Base-by-base conservation (phyloP, 1,140 invertebrate species). In the Druon quercuslanigerum region DNA sequence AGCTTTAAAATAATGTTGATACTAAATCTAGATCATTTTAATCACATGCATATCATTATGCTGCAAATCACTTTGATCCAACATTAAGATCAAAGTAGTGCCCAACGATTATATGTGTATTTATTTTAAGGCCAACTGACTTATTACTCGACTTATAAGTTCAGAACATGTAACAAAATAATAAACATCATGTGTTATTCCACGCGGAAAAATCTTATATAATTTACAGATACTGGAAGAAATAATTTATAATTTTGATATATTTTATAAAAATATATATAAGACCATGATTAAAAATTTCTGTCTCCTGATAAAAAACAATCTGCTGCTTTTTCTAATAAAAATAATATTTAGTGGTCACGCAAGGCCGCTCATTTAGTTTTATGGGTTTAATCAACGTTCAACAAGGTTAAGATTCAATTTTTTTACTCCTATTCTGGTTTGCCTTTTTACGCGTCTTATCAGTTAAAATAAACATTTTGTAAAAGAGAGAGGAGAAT, bases 371-470 rank as follows among this genome's bases (percentile, higher is more conserved):
- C 11, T 20, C 9, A 57, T 57, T 25, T 57, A 57, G 56, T 57
- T 57, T 25, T 25, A 57, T 20, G 20, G 56, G 20, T 57, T 57
- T 57, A 57, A 57, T 25, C 56, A 25, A 57, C 56, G 20, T 25
- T 20, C 19, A 57, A 57, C 56, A 57, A 57, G 56, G 56, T 57
- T 57, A 25, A 20, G 12, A 57, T 20, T 25, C 56, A 57, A 57
- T 57, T 51, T 33, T 75, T 75, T 75, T 51, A 50, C 46, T 75
- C 51, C 0, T 52, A 19, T 33, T 70, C 51, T 50, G n/a, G 4
- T 56, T 46, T 33, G 40, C 40, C 7, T 7, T 46, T 46, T 46
- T 46, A 0, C 40, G 9, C 9, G 40, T 2, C 0, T 46, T 46
- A 46, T 46, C 40, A 46, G 9, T 9, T 46, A 46, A 11, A 46